These are phyloP conservation scores for Leiothrix lutea DNA, from an alignment of 2,113 vertebrate genomes.

Conservation along the genomic window DNA sequence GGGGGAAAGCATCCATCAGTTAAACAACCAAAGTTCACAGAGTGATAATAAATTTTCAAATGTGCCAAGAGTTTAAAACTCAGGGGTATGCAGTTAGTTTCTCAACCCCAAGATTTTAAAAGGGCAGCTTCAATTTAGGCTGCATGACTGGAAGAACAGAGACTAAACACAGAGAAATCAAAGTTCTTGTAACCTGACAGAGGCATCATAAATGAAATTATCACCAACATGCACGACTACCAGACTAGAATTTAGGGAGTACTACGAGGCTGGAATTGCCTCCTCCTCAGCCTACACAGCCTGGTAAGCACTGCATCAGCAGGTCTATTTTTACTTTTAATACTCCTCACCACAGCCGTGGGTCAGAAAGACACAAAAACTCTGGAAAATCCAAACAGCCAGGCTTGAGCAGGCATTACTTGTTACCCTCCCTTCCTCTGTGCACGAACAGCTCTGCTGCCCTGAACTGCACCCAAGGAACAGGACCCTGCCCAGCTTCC, in stretches of 20 bases:
- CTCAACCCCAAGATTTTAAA: background rate
- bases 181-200: background rate
- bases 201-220: background rate
- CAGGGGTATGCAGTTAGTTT: background rate
- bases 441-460: rapidly evolving
- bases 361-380: background rate
- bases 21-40: background rate
- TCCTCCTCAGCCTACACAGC: background rate
- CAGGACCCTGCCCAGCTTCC: background rate
- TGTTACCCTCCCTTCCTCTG: background rate
- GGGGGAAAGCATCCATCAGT: background rate
- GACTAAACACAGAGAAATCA: background rate
- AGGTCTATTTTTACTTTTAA: background rate
- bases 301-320: background rate
- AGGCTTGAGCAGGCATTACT: background rate
- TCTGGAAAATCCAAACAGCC: background rate
- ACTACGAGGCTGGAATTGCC: background rate
- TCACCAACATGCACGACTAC: background rate
- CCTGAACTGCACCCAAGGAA: background rate
- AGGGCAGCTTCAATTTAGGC: background rate
- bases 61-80: background rate
- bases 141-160: background rate
- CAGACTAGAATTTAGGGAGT: background rate
- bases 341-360: background rate
- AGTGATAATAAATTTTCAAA: background rate